These are phyloP conservation scores for Micronycteris hirsuta DNA, from an alignment of 2,113 vertebrate genomes.

Conservation along the genomic window DNA sequence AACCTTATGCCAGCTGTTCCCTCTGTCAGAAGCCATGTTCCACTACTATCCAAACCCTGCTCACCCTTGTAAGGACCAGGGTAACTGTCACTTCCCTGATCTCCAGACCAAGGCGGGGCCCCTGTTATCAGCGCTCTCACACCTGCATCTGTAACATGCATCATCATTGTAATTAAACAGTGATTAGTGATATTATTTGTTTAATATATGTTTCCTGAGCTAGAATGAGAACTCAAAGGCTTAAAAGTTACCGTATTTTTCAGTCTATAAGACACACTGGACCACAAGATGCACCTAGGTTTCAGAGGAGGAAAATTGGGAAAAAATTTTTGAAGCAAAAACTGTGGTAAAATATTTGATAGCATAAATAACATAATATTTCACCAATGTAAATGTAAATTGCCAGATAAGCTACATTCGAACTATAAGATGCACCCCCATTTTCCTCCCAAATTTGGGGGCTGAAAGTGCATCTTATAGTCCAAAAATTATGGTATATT, in stretches of 20 bases:
- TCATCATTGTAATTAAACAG: not conserved
- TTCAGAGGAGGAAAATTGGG: too few relatives aligned
- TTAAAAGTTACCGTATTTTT: slow-evolving; percentile 3
- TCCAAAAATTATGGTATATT: too few relatives aligned
- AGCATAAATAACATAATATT: too few relatives aligned
- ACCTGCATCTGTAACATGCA: not conserved
- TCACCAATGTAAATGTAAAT: too few relatives aligned
- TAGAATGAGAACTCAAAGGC: not conserved
- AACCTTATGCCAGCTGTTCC: not conserved
- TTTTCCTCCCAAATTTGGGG: too few relatives aligned
- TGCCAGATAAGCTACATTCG: too few relatives aligned
- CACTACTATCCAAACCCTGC: not conserved
- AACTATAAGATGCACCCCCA: too few relatives aligned
- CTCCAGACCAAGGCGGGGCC: not conserved
- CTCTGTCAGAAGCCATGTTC: not conserved
- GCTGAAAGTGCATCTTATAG: too few relatives aligned
- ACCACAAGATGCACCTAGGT: too few relatives aligned
- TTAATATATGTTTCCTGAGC: not conserved
- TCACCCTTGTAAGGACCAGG: not conserved
- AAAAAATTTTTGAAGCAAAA: too few relatives aligned
- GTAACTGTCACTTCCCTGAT: not conserved
- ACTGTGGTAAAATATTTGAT: too few relatives aligned
- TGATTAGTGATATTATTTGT: not conserved
- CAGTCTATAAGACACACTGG: too few relatives aligned
- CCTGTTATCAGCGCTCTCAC: not conserved